Base-by-base conservation (phyloP, 2,888 invertebrate genomes). In the Scelioninae gen. 2 region DNA sequence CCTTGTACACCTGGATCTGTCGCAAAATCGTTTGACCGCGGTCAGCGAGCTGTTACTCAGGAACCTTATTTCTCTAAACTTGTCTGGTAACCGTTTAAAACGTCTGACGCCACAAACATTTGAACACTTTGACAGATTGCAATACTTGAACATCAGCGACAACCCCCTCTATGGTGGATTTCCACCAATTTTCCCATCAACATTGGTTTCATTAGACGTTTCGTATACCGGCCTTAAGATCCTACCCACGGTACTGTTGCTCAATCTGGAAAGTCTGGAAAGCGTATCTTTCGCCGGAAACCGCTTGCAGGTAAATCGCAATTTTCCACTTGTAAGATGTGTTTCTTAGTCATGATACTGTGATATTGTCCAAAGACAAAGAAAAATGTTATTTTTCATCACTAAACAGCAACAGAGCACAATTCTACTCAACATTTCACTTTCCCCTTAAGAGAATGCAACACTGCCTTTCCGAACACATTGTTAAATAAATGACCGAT, bases 61-160 rank as follows among this genome's bases (percentile, higher is more conserved):
- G 18, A 90, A 90, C 77, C 86, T 95, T 25, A 88, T 91, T 82
- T 90, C 89, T 22, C 87, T 96, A 19, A 94, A 95, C 84, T 86
- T 96, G 60, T 94, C 95, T 57, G 91, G 92, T 72, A 96, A 96
- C 82, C 91, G 92, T 80, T 86, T 95, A 46, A 91, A 91, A 0
- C 93, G 93, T 79, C 87, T 95, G 45, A 89, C 92, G 0, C 88
- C 90, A 0, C 91, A 91, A 63, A 90, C 92, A 0, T 92, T 95
- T 73, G 88, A 89, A 53, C 89, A 90, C 18, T 87, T 95, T 48
- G 90, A 91, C 0, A 90, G 90, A 65, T 85, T 95, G 72, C 89
- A 91, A 19, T 90, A 91, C 80, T 86, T 96, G 7, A 95, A 96
- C 83, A 86, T 96, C 63, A 94, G 94, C 78, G 89, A 90, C 5